Evolutionary conservation across 2,113 vertebrate genomes (phyloP).

Genomic region (Catagonus wagneri): DNA sequence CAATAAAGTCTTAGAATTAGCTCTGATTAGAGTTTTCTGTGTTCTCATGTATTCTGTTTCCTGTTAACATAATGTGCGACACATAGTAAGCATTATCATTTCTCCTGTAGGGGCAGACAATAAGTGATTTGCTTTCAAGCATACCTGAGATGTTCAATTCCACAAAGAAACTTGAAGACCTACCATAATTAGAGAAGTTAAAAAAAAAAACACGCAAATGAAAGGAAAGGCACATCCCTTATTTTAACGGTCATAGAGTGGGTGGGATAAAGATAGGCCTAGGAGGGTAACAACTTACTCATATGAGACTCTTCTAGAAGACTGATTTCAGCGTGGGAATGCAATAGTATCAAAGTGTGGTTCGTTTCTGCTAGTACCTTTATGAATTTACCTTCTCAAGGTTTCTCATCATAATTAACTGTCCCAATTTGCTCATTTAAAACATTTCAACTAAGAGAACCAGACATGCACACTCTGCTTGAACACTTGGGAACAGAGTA

Average conservation of each 20-base stretch:
- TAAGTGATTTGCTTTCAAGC: constrained; percentile 38
- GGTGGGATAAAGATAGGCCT: not conserved
- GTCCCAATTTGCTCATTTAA: constrained; percentile 27
- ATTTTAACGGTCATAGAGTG: not conserved
- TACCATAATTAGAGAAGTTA: not conserved
- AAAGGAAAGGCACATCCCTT: not conserved
- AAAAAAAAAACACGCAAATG: not conserved
- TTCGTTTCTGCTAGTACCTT: not conserved
- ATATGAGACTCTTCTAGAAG: not conserved
- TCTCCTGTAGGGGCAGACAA: not conserved
- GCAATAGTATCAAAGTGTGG: not conserved
- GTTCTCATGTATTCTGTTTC: not conserved
- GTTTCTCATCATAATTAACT: constrained; percentile 29
- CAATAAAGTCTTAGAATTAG: constrained; percentile 8
- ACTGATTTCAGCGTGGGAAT: not conserved
- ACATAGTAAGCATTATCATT: not conserved
- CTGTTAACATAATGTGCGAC: not conserved
- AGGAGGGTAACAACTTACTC: not conserved
- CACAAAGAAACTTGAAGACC: not conserved
- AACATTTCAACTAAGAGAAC: constrained; percentile 5
- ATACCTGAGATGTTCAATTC: constrained; percentile 9
- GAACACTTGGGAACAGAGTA: constrained; percentile 38
- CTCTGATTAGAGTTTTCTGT: not conserved
- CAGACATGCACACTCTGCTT: not conserved
- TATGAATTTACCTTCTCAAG: not conserved